Percentiles rank a stretch among this genome's conserved stretches.
Evolutionary conservation across 2,888 invertebrate genomes (phyloP).

Genomic region (Patella caerulea): DNA sequence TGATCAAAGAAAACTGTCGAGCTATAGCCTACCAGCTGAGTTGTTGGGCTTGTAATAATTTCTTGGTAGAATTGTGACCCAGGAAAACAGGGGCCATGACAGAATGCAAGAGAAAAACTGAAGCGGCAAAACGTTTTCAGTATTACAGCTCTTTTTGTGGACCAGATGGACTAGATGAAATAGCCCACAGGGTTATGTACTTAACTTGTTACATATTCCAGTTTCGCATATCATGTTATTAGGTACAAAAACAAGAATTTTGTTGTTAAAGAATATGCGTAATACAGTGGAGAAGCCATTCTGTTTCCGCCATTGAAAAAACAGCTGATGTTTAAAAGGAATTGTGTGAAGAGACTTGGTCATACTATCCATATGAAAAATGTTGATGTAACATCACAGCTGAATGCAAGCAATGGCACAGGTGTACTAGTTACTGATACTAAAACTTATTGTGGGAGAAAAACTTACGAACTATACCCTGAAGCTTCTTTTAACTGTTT

Average conservation of each 20-base stretch:
- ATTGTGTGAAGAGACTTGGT: neutral
- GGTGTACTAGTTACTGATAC: conserved; percentile 9
- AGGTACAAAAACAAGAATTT: neutral
- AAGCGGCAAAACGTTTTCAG: too few species aligned
- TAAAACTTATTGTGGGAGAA: neutral
- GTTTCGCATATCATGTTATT: conserved; percentile 7
- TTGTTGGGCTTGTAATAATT: neutral
- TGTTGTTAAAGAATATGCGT: neutral
- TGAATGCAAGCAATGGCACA: neutral
- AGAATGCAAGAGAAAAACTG: too few species aligned
- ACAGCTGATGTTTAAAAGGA: conserved; percentile 2
- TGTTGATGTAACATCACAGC: conserved; percentile 6
- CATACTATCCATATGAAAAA: neutral
- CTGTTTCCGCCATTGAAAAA: conserved; percentile 9
- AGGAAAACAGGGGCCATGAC: too few species aligned
- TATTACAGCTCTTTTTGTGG: too few species aligned
- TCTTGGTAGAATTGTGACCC: too few species aligned
- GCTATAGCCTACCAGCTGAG: conserved; percentile 1
- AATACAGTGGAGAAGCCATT: conserved; percentile 2
- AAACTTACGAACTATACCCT: neutral
- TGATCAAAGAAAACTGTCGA: neutral
- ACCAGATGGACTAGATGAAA: neutral
- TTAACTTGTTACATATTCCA: conserved; percentile 8
- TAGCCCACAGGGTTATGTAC: conserved; percentile 8
- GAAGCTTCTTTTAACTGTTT: too few species aligned